These are phyloP conservation scores for Xylocopa sonorina DNA, from an alignment of 1,140 invertebrate genomes.

Conservation along the genomic window DNA sequence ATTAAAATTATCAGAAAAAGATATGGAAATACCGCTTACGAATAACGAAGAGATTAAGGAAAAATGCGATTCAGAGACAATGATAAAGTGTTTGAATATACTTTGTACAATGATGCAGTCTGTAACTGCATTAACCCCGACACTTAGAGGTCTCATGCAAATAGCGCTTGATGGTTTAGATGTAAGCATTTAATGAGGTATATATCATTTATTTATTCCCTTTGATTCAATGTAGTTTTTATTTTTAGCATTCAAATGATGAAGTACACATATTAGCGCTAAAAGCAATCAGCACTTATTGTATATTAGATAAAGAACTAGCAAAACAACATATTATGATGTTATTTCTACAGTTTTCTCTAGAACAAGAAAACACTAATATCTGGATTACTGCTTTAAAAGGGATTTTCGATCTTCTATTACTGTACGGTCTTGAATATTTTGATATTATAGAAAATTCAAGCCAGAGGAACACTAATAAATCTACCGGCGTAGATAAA, in stretches of 20 bases:
- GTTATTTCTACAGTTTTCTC: slow-evolving; percentile 72
- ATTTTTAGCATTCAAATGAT: slow-evolving; percentile 70
- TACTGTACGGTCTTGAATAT: slow-evolving; percentile 77
- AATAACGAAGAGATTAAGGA: slow-evolving; percentile 67
- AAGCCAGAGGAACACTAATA: slow-evolving; percentile 39
- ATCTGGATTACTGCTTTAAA: slow-evolving; percentile 73
- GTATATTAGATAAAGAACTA: slow-evolving; percentile 75
- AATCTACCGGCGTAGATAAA: slow-evolving; percentile 53
- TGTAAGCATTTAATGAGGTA: slow-evolving; percentile 61
- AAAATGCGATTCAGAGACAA: slow-evolving; percentile 76
- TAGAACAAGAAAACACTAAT: slow-evolving; percentile 68
- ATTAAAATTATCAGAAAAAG: slow-evolving; percentile 50
- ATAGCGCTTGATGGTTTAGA: slow-evolving; percentile 61
- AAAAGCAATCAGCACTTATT: slow-evolving; percentile 71
- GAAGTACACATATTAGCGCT: slow-evolving; percentile 72
- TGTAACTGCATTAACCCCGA: slow-evolving; percentile 73
- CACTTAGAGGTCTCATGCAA: slow-evolving; percentile 75
- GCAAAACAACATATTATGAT: slow-evolving; percentile 78
- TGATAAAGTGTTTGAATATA: slow-evolving; percentile 78
- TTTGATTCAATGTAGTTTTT: slow-evolving; percentile 42
- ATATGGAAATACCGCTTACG: slow-evolving; percentile 1
- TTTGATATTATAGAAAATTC: slow-evolving; percentile 70
- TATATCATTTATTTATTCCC: neutral
- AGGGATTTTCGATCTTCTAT: slow-evolving; percentile 78
- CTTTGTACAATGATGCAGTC: slow-evolving; percentile 74